Base-by-base conservation (phyloP, 1,140 invertebrate species). In the Bombus sibiricus region DNA sequence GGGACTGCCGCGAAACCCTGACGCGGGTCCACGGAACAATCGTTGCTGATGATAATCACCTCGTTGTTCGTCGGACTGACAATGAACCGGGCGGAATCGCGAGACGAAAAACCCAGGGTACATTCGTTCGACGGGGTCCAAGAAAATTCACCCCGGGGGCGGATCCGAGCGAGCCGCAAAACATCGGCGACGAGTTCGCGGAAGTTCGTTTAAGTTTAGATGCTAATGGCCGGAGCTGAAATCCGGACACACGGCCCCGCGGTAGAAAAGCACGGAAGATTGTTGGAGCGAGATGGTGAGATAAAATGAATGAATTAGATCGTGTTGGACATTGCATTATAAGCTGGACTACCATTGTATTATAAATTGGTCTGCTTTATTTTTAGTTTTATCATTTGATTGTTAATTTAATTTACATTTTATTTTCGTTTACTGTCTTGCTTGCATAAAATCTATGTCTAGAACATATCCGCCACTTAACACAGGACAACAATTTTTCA, bases 31-130 rank as follows among this genome's bases (percentile, higher is more conserved):
- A 9, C 32, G 28, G 92, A 92, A 93, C 92, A 93, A 93, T 93
- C 86, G 88, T 86, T 85, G 85, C 83, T 93, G 92, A 93, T 93
- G 92, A 92, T 92, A 93, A 93, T 93, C 92, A 91, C 88, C 86
- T 89, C 77, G 62, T 75, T 82, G 86, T 87, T 85, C 84, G 86
- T 64, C 62, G 66, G 32, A 41, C 76, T 85, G 89, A 91, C 87
- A 92, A 92, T 90, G 72, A 78, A 34, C 57, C 25, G 18, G 37
- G 41, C 32, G 71, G 62, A 53, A 37, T 41, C 28, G 12, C 59
- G 47, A 32, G n/a, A 41, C 43, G 89, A 87, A 87, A 90, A 90
- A 90, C 81, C 71, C 37, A 25, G 59, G 3, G 28, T 62, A 32
- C 18, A 66, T 3, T 43, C 28, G 57, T 77, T 64, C 59, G 66